Evolutionary conservation across 2,113 vertebrate genomes (phyloP), one percentile per base, ranked within the genome.

Genomic region (Nansenia antarctica): DNA sequence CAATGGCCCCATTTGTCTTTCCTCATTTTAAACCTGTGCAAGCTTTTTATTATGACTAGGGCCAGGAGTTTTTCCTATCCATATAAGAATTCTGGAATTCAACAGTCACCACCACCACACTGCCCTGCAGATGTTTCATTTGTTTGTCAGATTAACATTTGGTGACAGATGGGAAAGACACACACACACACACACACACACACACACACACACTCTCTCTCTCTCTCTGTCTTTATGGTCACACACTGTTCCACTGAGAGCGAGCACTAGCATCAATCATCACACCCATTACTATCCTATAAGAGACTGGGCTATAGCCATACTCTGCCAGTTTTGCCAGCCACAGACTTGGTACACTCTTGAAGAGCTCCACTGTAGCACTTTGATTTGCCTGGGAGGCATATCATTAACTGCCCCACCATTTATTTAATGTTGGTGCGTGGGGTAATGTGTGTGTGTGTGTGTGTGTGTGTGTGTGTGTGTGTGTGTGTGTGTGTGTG

Each of bases 41-140:
- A n/a, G n/a, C n/a, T n/a, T n/a, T n/a, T n/a, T n/a, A n/a, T n/a
- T n/a, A n/a, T n/a, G n/a, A n/a, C n/a, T n/a, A n/a, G n/a, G n/a
- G n/a, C n/a, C n/a, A n/a, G n/a, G n/a, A n/a, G n/a, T n/a, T n/a
- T n/a, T n/a, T n/a, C n/a, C n/a, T n/a, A n/a, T n/a, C n/a, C n/a
- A n/a, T n/a, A n/a, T n/a, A n/a, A n/a, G n/a, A n/a, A n/a, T n/a
- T n/a, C n/a, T n/a, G n/a, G n/a, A n/a, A n/a, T n/a, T n/a, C n/a
- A n/a, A n/a, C n/a, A n/a, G n/a, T n/a, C 42, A 5, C 15, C 62
- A 69, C 62, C 29, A 69, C 54, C 72, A 5, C 11, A 18, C 34
- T 73, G 77, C 66, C 34, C 69, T 84, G 79, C 78, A 86, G 82
- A 87, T 87, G 86, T 79, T 86, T 70, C 62, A 81, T 88, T 79